Evolutionary conservation across 2,888 invertebrate species (phyloP), one percentile per base, ranked within the genome.

Genomic region (Latheticus oryzae): DNA sequence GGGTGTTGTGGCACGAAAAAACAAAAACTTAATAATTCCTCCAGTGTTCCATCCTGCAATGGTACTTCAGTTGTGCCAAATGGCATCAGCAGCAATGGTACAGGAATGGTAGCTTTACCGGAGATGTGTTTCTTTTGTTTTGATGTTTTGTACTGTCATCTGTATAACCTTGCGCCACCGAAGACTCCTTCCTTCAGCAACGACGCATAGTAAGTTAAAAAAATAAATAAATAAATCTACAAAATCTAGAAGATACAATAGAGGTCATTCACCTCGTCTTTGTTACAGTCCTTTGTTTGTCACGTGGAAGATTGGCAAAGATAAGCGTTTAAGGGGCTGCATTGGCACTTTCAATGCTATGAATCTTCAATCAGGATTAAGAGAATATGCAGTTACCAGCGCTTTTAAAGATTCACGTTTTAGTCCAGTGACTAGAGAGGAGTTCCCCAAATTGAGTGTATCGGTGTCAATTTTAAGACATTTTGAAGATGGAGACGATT

Each of bases 71-170:
- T 76, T 77, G 61, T 69, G 55, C 48, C 68, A 12, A 84, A 83
- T 70, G 73, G 73, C 48, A 67, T 64, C n/a, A 65, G 57, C 56
- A 67, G 66, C 57, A 64, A 63, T n/a, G n/a, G n/a, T n/a, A 73
- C 79, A 72, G 90, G 69, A 55, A 78, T 80, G 76, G 90, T 95
- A 68, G 94, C 93, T 69, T 87, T 89, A 78, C 90, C 91, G 63
- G 97, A 97, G 80, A 99, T 99, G 98, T 96, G 96, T 79, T 94
- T 92, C 84, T 98, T 93, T 84, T 99, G 99, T 86, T 99, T 98
- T 84, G 98, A 99, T 83, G 96, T 97, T 71, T 88, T 99, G 67
- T 92, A 96, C 81, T 89, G 90, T 80, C 94, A 97, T 82, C 85
- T 99, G 74, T 91, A 96, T 81, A 93, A 91, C 78, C 85, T 93